A percentile compares a stretch with the other conserved stretches of the same genome.
These are phyloP conservation scores for Ictidomys tridecemlineatus DNA, from an alignment of 2,113 vertebrate genomes.

Conservation along the genomic window DNA sequence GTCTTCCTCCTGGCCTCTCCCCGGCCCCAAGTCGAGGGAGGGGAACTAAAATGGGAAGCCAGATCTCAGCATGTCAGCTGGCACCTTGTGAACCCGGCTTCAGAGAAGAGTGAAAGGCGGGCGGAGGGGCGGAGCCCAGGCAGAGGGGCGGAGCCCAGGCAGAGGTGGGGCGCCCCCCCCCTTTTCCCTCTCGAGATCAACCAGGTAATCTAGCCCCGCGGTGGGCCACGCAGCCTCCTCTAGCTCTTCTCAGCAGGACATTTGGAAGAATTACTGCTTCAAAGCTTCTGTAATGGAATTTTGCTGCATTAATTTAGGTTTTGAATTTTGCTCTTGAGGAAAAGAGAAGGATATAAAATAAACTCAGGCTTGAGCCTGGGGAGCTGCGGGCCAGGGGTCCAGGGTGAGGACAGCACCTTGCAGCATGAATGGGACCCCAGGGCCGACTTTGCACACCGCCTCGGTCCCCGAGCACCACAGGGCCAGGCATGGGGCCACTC, in stretches of 20 bases:
- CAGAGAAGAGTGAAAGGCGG: too few relatives aligned
- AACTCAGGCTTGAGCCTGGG: not conserved
- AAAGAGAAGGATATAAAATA: not conserved
- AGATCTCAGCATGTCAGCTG: not conserved
- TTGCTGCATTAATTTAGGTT: not conserved
- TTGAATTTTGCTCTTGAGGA: not conserved
- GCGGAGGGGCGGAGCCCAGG: too few relatives aligned
- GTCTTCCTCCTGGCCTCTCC: not conserved
- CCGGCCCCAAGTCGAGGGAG: not conserved
- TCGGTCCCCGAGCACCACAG: accelerated
- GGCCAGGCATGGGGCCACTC: not conserved
- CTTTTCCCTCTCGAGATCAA: too few relatives aligned
- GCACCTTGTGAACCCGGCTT: not conserved
- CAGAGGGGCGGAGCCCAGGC: too few relatives aligned
- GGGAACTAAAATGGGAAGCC: not conserved
- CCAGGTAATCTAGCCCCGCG: not conserved
- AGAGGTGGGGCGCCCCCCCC: too few relatives aligned
- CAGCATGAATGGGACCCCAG: accelerated
- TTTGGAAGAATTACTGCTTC: not conserved
- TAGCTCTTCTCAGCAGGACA: not conserved
- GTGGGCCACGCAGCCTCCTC: too few relatives aligned
- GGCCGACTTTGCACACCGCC: not conserved
- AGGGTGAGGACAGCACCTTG: accelerated
- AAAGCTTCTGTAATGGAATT: not conserved
- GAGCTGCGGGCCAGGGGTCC: not conserved